Base-by-base conservation (phyloP, 2,113 vertebrate genomes). In the Cardinalis cardinalis region DNA sequence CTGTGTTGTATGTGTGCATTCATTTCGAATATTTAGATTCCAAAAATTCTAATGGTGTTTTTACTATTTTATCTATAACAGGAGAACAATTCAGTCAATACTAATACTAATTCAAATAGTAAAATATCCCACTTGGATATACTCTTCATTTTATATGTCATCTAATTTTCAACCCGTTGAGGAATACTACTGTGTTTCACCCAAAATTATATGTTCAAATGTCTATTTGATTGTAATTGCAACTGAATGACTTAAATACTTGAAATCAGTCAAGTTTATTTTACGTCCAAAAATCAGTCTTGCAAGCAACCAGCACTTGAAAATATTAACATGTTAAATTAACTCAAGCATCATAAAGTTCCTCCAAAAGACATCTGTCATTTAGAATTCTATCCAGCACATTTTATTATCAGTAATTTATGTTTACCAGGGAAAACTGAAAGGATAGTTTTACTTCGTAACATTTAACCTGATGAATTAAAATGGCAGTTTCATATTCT, bases 291-390 rank as follows among this genome's bases (percentile, higher is more conserved):
- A 97, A 96, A 96, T 92, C 86, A 96, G 78, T 80, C 68, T 95
- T 95, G 78, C 63, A 94, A 95, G 76, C 38, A 93, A 68, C 64
- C 48, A 94, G 73, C 53, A 92, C 90, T 95, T 95, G 92, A 95
- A 97, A 96, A 96, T 97, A 96, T 96, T 96, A 97, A 71, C 89
- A 83, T 83, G 92, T 95, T 96, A 97, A 97, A 97, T 97, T 97
- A 96, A 94, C 66, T 95, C 78, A 89, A 95, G 82, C n/a, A 14
- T 95, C 81, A 84, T 88, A 89, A 92, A 87, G 14, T 65, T 52
- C 46, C 32, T 95, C 91, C 84, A 87, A 60, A 90, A 93, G 77
- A 84, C 32, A 94, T 97, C 95, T 96, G 64, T 96, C 92, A 94
- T 96, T 97, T 95, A 95, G 84, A 97, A 97, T 97, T 95, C 96